Base-by-base conservation (phyloP, 1,140 invertebrate species). In the Leptoteleia sp. region DNA sequence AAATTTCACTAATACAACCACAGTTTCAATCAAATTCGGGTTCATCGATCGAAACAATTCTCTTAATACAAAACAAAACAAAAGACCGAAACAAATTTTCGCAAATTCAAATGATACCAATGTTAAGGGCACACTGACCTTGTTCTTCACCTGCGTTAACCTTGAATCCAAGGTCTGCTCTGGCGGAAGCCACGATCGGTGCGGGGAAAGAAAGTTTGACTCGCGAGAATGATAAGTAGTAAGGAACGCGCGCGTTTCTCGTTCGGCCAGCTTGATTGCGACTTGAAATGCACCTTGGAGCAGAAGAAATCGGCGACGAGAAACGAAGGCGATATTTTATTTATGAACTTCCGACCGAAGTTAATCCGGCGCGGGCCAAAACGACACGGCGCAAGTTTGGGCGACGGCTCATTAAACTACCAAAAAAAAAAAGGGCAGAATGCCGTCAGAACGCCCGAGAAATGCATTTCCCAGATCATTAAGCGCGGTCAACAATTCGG, bases 121-220 rank as follows among this genome's bases (percentile, higher is more conserved):
- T 25, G 22, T 35, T 45, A 70, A 50, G 33, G 37, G 13, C 16
- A 52, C 22, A 22, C 19, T 71, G 19, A 64, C 70, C 50, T 73
- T 73, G 43, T 59, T 67, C 31, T 12, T 37, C 8, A 11, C 16
- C 16, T 8, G 31, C 42, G 29, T 43, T 27, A 29, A 54, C 71
- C 71, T 67, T 67, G 45, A 61, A 59, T 52, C 27, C 62, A 76
- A 76, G 61, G 62, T 67, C 52, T 42, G n/a, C 6, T 7, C 1
- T 9, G 37, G 7, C 43, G 52, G 59, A 75, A 75, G 71, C 52
- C 8, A 12, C 8, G 35, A 65, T 35, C 50, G 5, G n/a, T 12
- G 40, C 50, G 40, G 70, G 52, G 25, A 61, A 76, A 76, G 71
- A 76, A 76, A 76, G 71, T 76, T 61, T 13, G 12, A 47, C 59